These are phyloP conservation scores for Synanthedon formicaeformis DNA, from an alignment of 2,888 invertebrate genomes.

Conservation along the genomic window DNA sequence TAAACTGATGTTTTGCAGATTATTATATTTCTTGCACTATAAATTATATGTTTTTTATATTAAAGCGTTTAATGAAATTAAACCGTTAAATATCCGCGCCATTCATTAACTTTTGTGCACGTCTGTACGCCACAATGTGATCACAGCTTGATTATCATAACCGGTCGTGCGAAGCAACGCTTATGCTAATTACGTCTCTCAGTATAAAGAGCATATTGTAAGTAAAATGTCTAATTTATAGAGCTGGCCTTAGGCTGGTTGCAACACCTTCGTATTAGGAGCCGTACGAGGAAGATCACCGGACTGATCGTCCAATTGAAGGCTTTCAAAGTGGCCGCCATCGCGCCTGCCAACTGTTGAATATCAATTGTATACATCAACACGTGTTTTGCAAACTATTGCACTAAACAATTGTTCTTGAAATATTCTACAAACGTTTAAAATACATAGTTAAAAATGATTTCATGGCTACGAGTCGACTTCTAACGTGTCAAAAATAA, in stretches of 20 bases:
- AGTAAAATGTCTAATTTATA: constrained; percentile 42
- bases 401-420: no score
- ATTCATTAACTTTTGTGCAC: constrained; percentile 9
- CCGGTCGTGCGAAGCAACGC: constrained; percentile 35
- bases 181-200: constrained; percentile 41
- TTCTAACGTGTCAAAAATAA: no score
- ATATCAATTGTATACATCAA: background rate
- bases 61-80: no score
- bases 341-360: background rate
- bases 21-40: no score
- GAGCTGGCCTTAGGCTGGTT: constrained; percentile 11
- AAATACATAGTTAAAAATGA: no score
- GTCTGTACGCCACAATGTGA: constrained; percentile 26
- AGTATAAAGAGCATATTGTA: constrained; percentile 34
- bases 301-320: constrained; percentile 7
- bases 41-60: no score
- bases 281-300: constrained; percentile 7
- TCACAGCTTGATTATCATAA: constrained; percentile 38
- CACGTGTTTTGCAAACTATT: no score
- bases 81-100: no score
- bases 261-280: constrained; percentile 10
- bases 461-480: no score
- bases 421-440: no score
- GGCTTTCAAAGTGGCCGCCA: constrained; percentile 11
- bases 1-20: no score